A percentile compares a stretch with the other conserved stretches of the same genome.
Evolutionary conservation across 2,888 invertebrate species (phyloP).

Genomic region (Chouioia cunea): DNA sequence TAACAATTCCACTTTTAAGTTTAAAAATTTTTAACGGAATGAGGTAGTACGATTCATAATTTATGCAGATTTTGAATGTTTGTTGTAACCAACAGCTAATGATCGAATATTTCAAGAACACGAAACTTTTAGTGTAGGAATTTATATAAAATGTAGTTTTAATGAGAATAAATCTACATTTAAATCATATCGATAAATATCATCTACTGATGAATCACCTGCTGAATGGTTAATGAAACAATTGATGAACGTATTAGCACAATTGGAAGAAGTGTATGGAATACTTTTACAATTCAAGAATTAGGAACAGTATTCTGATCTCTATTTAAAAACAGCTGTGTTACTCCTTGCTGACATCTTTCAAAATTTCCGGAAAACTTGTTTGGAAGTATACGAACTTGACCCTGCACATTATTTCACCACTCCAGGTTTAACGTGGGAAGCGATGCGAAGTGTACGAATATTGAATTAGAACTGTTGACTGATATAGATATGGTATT

Average conservation of each 20-base stretch:
- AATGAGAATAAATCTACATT: too few relatives aligned
- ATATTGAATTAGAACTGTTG: too few relatives aligned
- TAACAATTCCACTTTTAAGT: background rate
- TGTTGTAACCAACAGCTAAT: too few relatives aligned
- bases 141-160: background rate
- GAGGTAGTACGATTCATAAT: too few relatives aligned
- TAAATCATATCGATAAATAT: background rate
- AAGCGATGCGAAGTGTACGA: too few relatives aligned
- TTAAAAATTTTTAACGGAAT: background rate
- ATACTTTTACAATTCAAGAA: constrained; percentile 3
- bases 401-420: constrained; percentile 45
- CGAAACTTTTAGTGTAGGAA: background rate
- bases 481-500: too few relatives aligned
- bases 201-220: background rate
- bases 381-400: constrained; percentile 24
- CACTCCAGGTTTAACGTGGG: too few relatives aligned
- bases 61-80: too few relatives aligned
- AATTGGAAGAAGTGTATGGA: background rate
- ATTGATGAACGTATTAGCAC: background rate
- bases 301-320: constrained; percentile 55
- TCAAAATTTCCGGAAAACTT: constrained; percentile 42
- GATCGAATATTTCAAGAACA: background rate
- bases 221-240: background rate
- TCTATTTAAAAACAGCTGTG: constrained; percentile 50
- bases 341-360: constrained; percentile 51